These are phyloP conservation scores for Glaucidium brasilianum DNA, from an alignment of 2,113 vertebrate genomes.

Conservation along the genomic window DNA sequence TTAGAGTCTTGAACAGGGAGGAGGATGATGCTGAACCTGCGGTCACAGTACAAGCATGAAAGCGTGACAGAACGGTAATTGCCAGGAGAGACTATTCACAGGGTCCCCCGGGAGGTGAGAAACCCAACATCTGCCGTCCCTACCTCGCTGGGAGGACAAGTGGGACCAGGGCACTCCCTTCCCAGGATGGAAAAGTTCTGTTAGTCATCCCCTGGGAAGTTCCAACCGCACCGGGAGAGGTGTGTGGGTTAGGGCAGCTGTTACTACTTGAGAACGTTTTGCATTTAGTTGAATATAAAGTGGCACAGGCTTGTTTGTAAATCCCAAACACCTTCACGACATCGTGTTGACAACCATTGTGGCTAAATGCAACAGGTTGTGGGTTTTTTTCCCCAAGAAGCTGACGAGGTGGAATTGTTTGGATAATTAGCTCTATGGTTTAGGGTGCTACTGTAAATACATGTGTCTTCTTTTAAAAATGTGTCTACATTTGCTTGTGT, in stretches of 20 bases:
- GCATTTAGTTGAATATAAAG: not conserved
- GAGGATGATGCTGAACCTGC: not conserved
- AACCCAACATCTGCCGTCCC: rapidly evolving
- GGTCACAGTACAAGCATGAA: rapidly evolving
- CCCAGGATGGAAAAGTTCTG: not conserved
- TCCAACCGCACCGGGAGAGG: not conserved
- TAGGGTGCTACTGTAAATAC: not conserved
- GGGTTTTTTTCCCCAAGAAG: not conserved
- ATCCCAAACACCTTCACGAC: not conserved
- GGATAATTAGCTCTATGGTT: not conserved
- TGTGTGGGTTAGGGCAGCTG: not conserved
- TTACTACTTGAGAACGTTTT: not conserved
- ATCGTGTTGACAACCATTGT: not conserved
- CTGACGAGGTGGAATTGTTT: not conserved
- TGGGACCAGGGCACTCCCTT: rapidly evolving
- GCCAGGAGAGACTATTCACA: rapidly evolving
- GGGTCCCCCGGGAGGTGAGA: not conserved
- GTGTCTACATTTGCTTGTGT: not conserved
- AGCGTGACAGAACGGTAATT: not conserved
- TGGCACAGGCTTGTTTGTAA: not conserved
- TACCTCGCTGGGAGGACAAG: not conserved
- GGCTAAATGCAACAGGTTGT: not conserved
- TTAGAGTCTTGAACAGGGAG: not conserved
- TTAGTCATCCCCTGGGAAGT: not conserved
- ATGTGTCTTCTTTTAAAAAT: not conserved